These are phyloP conservation scores for Lepidocyrtinus sp. DNA, from an alignment of 2,888 invertebrate species.

Conservation along the genomic window DNA sequence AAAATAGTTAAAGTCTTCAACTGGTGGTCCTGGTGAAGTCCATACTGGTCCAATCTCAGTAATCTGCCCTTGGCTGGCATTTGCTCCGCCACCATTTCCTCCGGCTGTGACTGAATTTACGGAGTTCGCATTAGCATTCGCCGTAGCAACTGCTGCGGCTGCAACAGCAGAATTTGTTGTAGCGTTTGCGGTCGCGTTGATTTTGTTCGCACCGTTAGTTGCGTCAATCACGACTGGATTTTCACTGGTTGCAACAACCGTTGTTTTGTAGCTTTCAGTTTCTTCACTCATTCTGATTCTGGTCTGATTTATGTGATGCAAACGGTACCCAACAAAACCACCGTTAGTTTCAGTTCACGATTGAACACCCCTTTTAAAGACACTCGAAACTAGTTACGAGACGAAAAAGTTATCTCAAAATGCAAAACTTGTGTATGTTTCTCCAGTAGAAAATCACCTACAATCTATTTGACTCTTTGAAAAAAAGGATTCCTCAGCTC, in stretches of 20 bases:
- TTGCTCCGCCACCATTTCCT: conserved; percentile 29
- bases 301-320: no score
- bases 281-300: conserved; percentile 62
- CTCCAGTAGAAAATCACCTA: no score
- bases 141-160: conserved; percentile 55
- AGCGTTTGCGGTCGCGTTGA: conserved; percentile 32
- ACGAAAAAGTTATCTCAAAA: no score
- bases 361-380: no score
- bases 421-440: no score
- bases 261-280: conserved; percentile 57
- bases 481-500: background rate
- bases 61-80: conserved; percentile 53
- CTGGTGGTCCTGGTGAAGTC: conserved; percentile 67
- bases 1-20: conserved; percentile 69
- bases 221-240: conserved; percentile 53
- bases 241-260: conserved; percentile 52
- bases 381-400: no score
- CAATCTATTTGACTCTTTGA: background rate
- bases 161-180: conserved; percentile 64
- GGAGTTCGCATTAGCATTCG: conserved; percentile 57
- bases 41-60: conserved; percentile 66
- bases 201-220: conserved; percentile 35
- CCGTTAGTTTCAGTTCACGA: no score
- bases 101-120: conserved; percentile 50
- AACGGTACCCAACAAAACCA: no score